Conservation (phyloP, 2,888 invertebrate genomes). For the Polyommatus icarus region DNA sequence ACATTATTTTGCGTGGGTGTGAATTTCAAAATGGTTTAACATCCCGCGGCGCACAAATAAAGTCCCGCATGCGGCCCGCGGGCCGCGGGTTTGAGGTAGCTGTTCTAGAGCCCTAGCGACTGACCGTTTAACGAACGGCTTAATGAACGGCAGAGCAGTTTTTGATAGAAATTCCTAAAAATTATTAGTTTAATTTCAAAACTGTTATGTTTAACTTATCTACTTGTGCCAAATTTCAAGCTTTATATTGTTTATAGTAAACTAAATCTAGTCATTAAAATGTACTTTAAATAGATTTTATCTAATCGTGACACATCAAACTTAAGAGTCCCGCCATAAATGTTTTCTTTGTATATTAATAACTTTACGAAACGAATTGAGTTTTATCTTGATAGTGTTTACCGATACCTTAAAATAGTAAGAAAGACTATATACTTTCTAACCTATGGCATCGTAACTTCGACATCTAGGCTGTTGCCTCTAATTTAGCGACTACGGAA, state of each 20-base stretch:
- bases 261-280: slow-evolving; percentile 3
- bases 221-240: slow-evolving; percentile 13
- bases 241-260: slow-evolving; percentile 5
- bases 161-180: neutral
- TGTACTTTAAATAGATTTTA: neutral
- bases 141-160: neutral
- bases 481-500: neutral
- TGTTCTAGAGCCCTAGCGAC: no score
- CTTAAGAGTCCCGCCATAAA: neutral
- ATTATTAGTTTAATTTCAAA: neutral
- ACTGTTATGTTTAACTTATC: neutral
- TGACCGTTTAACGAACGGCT: no score
- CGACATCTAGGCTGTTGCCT: neutral
- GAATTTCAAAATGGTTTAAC: no score
- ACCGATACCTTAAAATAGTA: neutral
- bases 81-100: no score
- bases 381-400: neutral
- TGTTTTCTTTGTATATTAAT: neutral
- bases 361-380: neutral
- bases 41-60: no score
- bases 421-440: neutral
- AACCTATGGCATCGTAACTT: neutral
- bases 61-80: no score
- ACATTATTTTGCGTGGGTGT: no score
- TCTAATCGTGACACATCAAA: neutral